A percentile compares a stretch with the other conserved stretches of the same genome.
phyloP scores from a whole-genome alignment of 53 echinoderm and acorn worm species.

The Glandiceps talaboti region DNA sequence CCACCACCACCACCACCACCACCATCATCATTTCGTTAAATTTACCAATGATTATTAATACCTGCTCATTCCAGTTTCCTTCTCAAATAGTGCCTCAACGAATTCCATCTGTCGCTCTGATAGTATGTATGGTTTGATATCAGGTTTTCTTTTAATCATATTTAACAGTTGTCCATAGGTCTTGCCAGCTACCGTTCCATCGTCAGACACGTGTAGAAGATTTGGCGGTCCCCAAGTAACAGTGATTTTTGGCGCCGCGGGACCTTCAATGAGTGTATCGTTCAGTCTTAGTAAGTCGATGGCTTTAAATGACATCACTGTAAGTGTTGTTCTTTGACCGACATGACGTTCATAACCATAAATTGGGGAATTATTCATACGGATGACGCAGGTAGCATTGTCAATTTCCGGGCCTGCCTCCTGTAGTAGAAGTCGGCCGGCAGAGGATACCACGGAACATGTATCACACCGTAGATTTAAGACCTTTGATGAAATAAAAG shows the following conservation, averaged over 20 bases:
- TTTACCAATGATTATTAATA: too few species aligned
- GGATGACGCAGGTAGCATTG: not conserved
- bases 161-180: not conserved
- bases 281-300: not conserved
- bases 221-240: not conserved
- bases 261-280: not conserved
- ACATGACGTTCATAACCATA: not conserved
- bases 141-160: not conserved
- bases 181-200: not conserved
- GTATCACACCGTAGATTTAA: not conserved
- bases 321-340: not conserved
- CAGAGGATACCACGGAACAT: not conserved
- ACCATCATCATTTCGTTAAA: too few species aligned
- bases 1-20: too few species aligned
- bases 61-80: constrained; percentile 89
- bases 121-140: not conserved
- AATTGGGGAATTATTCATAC: not conserved
- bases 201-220: not conserved
- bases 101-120: not conserved
- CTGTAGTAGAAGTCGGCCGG: not conserved
- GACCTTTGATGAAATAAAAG: too few species aligned
- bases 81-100: constrained; percentile 43
- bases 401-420: not conserved
- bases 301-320: not conserved
- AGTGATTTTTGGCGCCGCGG: not conserved